Evolutionary conservation across 23 tunicate genomes (phyloP), one percentile per base, ranked within the genome.

Genomic region (Diplosoma virens): DNA sequence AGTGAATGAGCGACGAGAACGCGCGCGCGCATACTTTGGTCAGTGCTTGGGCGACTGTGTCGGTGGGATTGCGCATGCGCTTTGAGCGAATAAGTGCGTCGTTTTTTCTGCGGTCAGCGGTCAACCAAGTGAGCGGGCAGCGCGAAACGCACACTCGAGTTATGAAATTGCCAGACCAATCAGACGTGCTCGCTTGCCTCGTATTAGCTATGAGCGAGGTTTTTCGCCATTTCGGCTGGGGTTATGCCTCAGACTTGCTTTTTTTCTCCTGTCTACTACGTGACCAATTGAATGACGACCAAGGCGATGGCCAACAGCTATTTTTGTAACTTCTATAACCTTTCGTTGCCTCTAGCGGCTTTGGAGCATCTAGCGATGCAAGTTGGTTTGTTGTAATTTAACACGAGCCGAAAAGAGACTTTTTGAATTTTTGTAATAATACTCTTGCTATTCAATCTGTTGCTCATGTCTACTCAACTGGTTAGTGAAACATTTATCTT

Each of bases 231-330:
- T 22, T 22, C 63, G 17, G 63, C 24, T 11, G 63, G 24, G 25
- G 17, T 20, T 22, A 55, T 25, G 25, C 21, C 6, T 20, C 25
- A 55, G 24, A 0, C 71, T 36, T 30, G 41, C 83, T 30, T 79
- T 79, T 79, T 79, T 79, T 64, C 23, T 32, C 1, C 23, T 29
- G 83, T 79, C 83, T 79, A 74, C 63, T 79, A 79, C 83, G 83
- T 79, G 83, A 79, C 74, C 61, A 37, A 26, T 50, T 45, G 66
- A 4, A 56, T 41, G 50, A n/a, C n/a, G n/a, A n/a, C n/a, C n/a
- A n/a, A n/a, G n/a, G n/a, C n/a, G n/a, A n/a, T n/a, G n/a, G n/a
- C n/a, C n/a, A n/a, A n/a, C n/a, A n/a, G n/a, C n/a, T n/a, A n/a
- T n/a, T n/a, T n/a, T n/a, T n/a, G n/a, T n/a, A n/a, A n/a, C n/a